A percentile compares a stretch with the other conserved stretches of the same genome.
Evolutionary conservation across 2,797 vertebrate genomes (phyloP).

Genomic region (Okamejei kenojei): DNA sequence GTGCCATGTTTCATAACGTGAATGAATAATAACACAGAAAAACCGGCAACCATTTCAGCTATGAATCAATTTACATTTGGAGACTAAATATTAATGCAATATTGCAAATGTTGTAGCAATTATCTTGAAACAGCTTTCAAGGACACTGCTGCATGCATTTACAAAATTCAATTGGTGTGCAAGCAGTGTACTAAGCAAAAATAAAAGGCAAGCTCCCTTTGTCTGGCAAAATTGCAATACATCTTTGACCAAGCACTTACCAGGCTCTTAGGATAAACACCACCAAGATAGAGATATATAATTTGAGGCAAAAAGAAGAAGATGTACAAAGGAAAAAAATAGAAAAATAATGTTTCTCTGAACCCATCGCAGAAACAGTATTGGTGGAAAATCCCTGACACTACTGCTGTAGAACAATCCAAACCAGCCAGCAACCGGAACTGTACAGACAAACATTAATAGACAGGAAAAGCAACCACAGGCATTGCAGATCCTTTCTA

Average conservation of each 20-base stretch:
- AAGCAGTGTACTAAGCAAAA: conserved; percentile 34
- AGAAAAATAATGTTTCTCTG: conserved; percentile 29
- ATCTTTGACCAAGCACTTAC: conserved; percentile 28
- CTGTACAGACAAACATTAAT: conserved; percentile 25
- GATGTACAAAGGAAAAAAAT: background rate
- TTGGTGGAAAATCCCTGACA: conserved; percentile 26
- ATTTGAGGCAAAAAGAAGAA: conserved; percentile 31
- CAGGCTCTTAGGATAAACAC: conserved; percentile 23
- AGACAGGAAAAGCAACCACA: conserved; percentile 30
- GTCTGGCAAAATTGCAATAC: conserved; percentile 23
- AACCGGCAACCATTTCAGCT: background rate
- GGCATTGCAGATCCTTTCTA: background rate
- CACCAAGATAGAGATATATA: conserved; percentile 13
- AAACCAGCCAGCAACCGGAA: conserved; percentile 32
- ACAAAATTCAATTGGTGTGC: conserved; percentile 31
- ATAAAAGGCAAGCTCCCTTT: conserved; percentile 26
- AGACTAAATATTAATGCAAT: background rate
- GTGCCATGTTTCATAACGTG: background rate
- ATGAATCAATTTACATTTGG: background rate
- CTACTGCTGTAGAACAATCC: conserved; percentile 36
- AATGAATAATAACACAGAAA: background rate
- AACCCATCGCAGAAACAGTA: conserved; percentile 28
- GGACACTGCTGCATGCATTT: conserved; percentile 35
- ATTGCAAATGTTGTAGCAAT: conserved; percentile 15
- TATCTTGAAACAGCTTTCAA: conserved; percentile 17